Conservation (phyloP, 2,888 invertebrate genomes). For the Willowsia nigromaculata region DNA sequence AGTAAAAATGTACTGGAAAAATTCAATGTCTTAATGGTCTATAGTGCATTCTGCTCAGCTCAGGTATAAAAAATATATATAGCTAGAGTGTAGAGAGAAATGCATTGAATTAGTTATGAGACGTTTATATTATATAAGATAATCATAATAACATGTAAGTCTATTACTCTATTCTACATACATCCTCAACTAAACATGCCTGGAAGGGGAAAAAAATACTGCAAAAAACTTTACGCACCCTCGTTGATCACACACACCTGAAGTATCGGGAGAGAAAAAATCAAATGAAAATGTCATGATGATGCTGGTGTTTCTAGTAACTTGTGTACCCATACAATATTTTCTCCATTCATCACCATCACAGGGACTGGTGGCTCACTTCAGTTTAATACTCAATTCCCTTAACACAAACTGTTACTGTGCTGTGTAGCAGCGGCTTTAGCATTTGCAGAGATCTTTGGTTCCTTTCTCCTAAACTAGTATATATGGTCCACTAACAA, state of each 20-base stretch:
- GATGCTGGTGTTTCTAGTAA: background rate
- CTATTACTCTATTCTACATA: background rate
- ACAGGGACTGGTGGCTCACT: background rate
- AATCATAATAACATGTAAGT: background rate
- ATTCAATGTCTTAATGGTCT: slow-evolving; percentile 39
- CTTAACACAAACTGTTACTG: slow-evolving; percentile 18
- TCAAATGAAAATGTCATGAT: slow-evolving; percentile 3
- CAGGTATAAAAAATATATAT: background rate
- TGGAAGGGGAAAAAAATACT: background rate
- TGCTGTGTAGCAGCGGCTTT: background rate
- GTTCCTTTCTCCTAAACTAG: background rate
- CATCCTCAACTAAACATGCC: background rate
- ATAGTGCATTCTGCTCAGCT: background rate
- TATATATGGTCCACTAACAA: background rate
- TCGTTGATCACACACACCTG: slow-evolving; percentile 32
- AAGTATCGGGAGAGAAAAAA: slow-evolving; percentile 8
- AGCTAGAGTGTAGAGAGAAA: background rate
- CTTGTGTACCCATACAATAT: slow-evolving; percentile 13
- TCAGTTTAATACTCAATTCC: slow-evolving; percentile 27
- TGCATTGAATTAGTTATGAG: background rate
- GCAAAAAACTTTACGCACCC: slow-evolving; percentile 46
- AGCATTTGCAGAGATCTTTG: background rate
- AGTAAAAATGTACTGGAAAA: slow-evolving; percentile 22
- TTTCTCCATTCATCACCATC: slow-evolving; percentile 33
- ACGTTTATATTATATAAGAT: background rate